These are phyloP conservation scores for Prionailurus bengalensis DNA, from an alignment of 2,113 vertebrate species.

Conservation along the genomic window DNA sequence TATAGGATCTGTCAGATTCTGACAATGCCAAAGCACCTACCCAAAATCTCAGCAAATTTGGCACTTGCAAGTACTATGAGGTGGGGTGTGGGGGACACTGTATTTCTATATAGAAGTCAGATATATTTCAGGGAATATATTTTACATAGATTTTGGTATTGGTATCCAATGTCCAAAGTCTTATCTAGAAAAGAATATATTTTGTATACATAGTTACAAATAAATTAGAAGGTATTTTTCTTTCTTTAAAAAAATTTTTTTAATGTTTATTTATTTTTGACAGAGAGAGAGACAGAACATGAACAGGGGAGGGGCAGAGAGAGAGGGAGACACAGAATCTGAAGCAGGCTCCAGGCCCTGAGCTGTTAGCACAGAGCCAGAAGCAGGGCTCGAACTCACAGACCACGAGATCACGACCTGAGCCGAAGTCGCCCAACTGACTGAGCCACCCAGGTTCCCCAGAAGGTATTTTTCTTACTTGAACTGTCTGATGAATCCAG, in stretches of 20 bases:
- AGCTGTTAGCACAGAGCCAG: too few species aligned
- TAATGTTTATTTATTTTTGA: too few species aligned
- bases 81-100: background rate
- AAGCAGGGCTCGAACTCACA: too few species aligned
- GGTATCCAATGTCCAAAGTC: background rate
- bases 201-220: background rate
- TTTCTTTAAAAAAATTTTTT: background rate
- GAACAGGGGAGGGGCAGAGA: too few species aligned
- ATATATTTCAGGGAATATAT: background rate
- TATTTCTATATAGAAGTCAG: background rate
- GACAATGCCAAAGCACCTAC: background rate
- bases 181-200: background rate
- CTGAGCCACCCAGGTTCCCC: too few species aligned
- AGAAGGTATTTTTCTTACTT: background rate
- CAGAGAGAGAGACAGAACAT: too few species aligned
- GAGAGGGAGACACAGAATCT: too few species aligned
- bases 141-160: conserved; percentile 25
- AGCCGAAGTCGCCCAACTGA: too few species aligned
- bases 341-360: too few species aligned
- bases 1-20: background rate
- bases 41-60: background rate
- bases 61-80: background rate
- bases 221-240: conserved; percentile 29
- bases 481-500: background rate
- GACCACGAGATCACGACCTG: too few species aligned